Percentiles rank a stretch among this genome's conserved stretches.
Evolutionary conservation across 2,113 vertebrate genomes (phyloP).

Genomic region (Pangasianodon hypophthalmus): DNA sequence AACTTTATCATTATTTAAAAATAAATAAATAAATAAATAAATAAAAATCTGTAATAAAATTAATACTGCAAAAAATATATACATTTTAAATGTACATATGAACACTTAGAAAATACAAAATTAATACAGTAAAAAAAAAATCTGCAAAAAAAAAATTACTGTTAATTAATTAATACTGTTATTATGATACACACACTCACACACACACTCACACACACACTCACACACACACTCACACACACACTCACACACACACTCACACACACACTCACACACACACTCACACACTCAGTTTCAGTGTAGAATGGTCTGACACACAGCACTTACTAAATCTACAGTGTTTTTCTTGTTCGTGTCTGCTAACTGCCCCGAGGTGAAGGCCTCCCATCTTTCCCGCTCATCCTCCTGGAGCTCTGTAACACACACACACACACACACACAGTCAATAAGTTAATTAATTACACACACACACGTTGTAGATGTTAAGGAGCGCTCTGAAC

Average conservation of each 20-base stretch:
- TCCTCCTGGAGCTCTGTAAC: conserved; percentile 85
- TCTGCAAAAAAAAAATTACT: background rate
- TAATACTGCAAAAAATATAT: too few species aligned
- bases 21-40: too few species aligned
- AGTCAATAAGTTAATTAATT: background rate
- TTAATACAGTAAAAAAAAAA: background rate
- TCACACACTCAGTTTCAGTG: background rate
- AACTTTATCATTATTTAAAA: too few species aligned
- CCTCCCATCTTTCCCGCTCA: conserved; percentile 90
- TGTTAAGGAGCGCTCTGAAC: background rate
- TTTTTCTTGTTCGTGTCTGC: conserved; percentile 98
- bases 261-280: background rate
- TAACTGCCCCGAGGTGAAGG: conserved; percentile 88
- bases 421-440: conserved; percentile 36
- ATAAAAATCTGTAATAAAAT: too few species aligned
- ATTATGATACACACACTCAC: background rate
- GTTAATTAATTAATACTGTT: background rate
- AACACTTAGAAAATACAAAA: too few species aligned
- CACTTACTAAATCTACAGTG: conserved; percentile 95
- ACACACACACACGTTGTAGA: background rate
- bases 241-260: background rate
- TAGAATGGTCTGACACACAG: background rate
- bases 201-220: background rate
- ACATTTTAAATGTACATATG: background rate
- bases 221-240: too few species aligned